Conservation (phyloP, 2,113 vertebrate species). For the Chlamydotis undulata region DNA sequence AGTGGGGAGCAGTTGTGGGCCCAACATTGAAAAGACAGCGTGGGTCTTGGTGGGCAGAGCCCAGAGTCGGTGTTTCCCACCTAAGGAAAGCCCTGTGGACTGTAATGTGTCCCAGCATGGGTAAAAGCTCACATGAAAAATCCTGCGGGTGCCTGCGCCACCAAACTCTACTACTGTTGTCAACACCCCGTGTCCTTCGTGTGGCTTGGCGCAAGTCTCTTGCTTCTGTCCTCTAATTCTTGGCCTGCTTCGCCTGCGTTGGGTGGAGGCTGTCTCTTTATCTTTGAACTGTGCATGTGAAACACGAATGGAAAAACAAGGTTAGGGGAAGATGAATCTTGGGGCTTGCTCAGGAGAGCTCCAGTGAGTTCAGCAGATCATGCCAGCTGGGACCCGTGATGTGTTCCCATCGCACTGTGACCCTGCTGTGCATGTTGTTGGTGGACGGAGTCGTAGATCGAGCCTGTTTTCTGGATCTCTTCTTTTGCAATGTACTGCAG, state of each 20-base stretch:
- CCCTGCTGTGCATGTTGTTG: not conserved
- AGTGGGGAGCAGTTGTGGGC: not conserved
- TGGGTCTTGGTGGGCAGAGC: not conserved
- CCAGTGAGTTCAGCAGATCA: not conserved
- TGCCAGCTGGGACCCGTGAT: not conserved
- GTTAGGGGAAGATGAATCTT: not conserved
- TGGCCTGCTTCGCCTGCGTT: not conserved
- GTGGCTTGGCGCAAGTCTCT: not conserved
- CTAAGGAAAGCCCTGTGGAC: not conserved
- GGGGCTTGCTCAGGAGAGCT: not conserved
- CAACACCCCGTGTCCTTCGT: rapidly evolving
- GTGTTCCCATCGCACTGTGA: not conserved
- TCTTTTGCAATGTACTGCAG: not conserved
- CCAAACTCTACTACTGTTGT: not conserved
- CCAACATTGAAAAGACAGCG: not conserved
- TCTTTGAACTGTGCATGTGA: not conserved
- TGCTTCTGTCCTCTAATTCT: not conserved
- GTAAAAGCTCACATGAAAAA: not conserved
- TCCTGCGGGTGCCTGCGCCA: not conserved
- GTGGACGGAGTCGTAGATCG: not conserved
- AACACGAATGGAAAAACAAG: not conserved
- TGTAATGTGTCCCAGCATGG: not conserved
- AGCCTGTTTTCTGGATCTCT: not conserved
- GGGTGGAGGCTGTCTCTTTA: not conserved
- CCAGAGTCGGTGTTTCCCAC: not conserved